Conservation (phyloP, 1,140 invertebrate species). For the Andrena cerasifolii region DNA sequence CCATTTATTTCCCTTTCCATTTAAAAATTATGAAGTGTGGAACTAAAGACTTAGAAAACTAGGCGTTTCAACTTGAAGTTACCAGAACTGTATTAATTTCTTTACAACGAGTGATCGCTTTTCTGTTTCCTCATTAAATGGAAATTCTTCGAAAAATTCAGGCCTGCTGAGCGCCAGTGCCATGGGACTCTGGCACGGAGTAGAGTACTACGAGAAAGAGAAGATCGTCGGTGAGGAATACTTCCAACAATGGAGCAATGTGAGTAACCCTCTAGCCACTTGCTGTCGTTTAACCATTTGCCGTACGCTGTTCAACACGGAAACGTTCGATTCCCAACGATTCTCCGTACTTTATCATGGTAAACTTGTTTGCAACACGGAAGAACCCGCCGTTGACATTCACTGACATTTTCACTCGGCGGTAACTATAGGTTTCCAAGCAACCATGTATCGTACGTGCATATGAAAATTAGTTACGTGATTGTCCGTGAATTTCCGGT, state of each 20-base stretch:
- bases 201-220: conserved; percentile 97
- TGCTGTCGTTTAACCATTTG: too few relatives aligned
- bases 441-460: too few relatives aligned
- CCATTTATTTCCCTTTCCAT: too few relatives aligned
- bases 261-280: conserved; percentile 85
- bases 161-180: conserved; percentile 94
- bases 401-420: neutral
- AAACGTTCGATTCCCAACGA: too few relatives aligned
- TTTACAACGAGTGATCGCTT: neutral
- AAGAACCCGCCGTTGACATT: neutral
- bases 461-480: conserved; percentile 15
- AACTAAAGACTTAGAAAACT: too few relatives aligned
- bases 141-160: conserved; percentile 69
- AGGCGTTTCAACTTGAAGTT: too few relatives aligned
- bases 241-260: conserved; percentile 95
- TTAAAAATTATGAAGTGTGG: too few relatives aligned
- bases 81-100: conserved; percentile 8
- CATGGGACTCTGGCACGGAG: conserved; percentile 97
- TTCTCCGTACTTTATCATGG: too few relatives aligned
- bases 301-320: neutral
- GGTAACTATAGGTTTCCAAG: neutral
- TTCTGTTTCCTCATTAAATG: neutral
- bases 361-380: neutral
- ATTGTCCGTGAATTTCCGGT: conserved; percentile 13
- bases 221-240: conserved; percentile 94